Base-by-base conservation (phyloP, 1,140 invertebrate species). In the Drosophila chauvacae region DNA sequence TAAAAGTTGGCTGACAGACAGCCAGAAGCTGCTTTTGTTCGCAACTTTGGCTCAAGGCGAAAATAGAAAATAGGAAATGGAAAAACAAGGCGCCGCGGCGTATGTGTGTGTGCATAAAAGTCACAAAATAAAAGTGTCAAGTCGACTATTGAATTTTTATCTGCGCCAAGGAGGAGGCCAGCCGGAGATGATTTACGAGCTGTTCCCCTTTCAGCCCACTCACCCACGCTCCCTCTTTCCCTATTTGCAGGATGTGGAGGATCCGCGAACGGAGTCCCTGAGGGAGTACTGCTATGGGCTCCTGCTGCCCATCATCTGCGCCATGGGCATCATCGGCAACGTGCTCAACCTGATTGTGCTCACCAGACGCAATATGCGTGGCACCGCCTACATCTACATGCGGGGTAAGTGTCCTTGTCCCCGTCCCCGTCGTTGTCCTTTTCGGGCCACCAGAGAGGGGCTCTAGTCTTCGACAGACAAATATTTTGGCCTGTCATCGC, bases 361-460 rank as follows among this genome's bases (percentile, higher is more conserved):
- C 13, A 96, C 95, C 14, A 93, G 96, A 45, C 94, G 95, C 39
- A 96, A 96, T 71, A 95, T 96, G 95, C 94, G 95, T 58, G 96
- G 96, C n/a, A 95, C 95, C 1, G 96, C 96, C 39, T 96, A 96
- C 88, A 95, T 96, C 80, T 96, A 96, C 83, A 96, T 96, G 95
- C 93, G 95, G 93, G 95, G 95, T 96, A 84, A 94, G 94, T 93
- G 18, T 55, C 48, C 48, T 50, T 50, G 48, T 50, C 10, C 16
- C 10, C 26, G 4, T 10, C 20, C 45, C 5, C 13, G 7, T 7
- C 26, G 5, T 10, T 3, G 9, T 30, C 18, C 18, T 10, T 11
- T 20, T 35, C 2, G 14, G 30, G 50, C 28, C 50, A n/a, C 7
- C 23, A 2, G 9, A 9, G 1, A n/a, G 30, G 26, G 26, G n/a